Conservation (phyloP, 2,113 vertebrate species). For the Monarcha castaneiventris region DNA sequence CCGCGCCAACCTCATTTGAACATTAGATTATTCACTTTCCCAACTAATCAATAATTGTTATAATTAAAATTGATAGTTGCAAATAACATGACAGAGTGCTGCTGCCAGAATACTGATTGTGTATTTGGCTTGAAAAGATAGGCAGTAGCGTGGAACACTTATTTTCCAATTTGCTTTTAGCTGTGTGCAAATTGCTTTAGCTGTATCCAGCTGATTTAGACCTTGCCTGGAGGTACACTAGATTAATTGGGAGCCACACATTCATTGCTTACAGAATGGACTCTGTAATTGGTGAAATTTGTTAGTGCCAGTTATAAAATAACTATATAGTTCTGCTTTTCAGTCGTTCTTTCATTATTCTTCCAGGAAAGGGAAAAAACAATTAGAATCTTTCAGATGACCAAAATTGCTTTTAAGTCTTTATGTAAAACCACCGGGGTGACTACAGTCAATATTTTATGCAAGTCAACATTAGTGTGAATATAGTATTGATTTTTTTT, state of each 20-base stretch:
- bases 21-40: constrained; percentile 80
- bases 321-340: constrained; percentile 77
- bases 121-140: constrained; percentile 82
- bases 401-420: constrained; percentile 58
- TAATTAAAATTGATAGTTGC: constrained; percentile 89
- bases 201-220: constrained; percentile 87
- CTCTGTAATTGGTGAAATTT: constrained; percentile 84
- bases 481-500: constrained; percentile 60
- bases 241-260: constrained; percentile 85
- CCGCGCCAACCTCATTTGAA: constrained; percentile 42
- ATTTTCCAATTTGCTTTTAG: constrained; percentile 89
- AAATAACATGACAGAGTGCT: constrained; percentile 80
- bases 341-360: constrained; percentile 68
- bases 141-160: constrained; percentile 79
- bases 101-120: constrained; percentile 83
- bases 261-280: constrained; percentile 87
- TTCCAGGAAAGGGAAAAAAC: constrained; percentile 46
- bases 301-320: constrained; percentile 87
- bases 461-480: constrained; percentile 49
- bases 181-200: constrained; percentile 86
- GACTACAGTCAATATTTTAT: constrained; percentile 64
- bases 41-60: constrained; percentile 85
- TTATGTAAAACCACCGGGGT: constrained; percentile 32
- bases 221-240: constrained; percentile 83
- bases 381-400: constrained; percentile 67